phyloP scores from a whole-genome alignment of 1,140 invertebrate species.

The Eubasilissa regina region DNA sequence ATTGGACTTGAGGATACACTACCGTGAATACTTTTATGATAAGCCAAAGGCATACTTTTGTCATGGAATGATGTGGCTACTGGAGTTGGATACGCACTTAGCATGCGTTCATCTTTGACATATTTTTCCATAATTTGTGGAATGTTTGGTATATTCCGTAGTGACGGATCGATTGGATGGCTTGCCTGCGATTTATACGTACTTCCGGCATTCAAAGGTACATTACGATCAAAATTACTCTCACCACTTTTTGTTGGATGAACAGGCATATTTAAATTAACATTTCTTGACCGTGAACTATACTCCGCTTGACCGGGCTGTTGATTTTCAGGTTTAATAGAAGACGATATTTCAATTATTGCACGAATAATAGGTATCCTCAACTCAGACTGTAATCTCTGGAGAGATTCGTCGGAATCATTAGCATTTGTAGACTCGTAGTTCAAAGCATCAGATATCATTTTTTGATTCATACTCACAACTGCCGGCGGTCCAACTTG shows the following conservation, averaged over 20 bases:
- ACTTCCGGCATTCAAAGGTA: slow-evolving; percentile 32
- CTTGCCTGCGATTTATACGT: slow-evolving; percentile 63
- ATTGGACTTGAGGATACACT: slow-evolving; percentile 36
- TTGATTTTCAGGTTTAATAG: slow-evolving; percentile 41
- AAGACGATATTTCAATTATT: slow-evolving; percentile 43
- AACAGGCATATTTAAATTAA: slow-evolving; percentile 34
- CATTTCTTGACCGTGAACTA: slow-evolving; percentile 29
- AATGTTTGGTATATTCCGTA: slow-evolving; percentile 73
- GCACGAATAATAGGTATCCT: slow-evolving; percentile 50
- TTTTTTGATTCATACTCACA: not conserved
- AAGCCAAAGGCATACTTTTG: slow-evolving; percentile 70
- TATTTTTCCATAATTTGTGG: slow-evolving; percentile 76
- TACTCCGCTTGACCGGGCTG: slow-evolving; percentile 28
- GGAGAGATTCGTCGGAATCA: slow-evolving; percentile 40
- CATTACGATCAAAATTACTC: slow-evolving; percentile 34
- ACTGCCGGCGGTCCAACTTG: not conserved
- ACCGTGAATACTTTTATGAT: slow-evolving; percentile 58
- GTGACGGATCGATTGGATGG: slow-evolving; percentile 64
- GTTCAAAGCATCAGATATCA: not conserved
- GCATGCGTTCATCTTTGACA: slow-evolving; percentile 72
- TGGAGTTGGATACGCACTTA: slow-evolving; percentile 64
- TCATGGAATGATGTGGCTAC: slow-evolving; percentile 66
- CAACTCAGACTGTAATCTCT: slow-evolving; percentile 37
- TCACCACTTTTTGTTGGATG: slow-evolving; percentile 29
- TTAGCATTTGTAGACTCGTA: slow-evolving; percentile 21